Percentiles rank a stretch among this genome's conserved stretches.
These are phyloP conservation scores for Gnathonemus longibarbis DNA, from an alignment of 2,113 vertebrate species.

Conservation along the genomic window DNA sequence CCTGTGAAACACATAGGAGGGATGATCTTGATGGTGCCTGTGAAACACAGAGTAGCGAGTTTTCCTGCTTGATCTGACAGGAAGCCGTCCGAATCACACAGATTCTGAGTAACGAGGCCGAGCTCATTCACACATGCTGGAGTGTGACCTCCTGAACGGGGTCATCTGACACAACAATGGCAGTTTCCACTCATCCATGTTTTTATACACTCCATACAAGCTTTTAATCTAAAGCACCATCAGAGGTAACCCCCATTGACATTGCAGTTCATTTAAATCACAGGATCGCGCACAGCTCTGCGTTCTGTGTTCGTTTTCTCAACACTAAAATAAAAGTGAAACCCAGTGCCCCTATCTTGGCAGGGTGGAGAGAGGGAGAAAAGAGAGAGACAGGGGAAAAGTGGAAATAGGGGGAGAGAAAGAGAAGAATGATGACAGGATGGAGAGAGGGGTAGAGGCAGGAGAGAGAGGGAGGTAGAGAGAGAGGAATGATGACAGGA, in stretches of 20 bases:
- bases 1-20: not conserved
- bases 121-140: not conserved
- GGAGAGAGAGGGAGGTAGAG: not conserved
- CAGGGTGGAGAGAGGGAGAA: not conserved
- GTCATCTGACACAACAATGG: not conserved
- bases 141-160: not conserved
- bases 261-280: conserved; percentile 5
- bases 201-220: not conserved
- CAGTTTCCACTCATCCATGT: not conserved
- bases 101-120: not conserved
- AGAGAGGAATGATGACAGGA: not conserved
- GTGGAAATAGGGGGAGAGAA: not conserved
- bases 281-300: not conserved
- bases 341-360: not conserved
- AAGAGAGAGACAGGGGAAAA: not conserved
- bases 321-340: not conserved
- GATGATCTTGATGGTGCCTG: not conserved
- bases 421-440: not conserved
- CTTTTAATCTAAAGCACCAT: conserved; percentile 7
- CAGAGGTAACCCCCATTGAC: conserved; percentile 5
- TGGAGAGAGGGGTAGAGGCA: not conserved
- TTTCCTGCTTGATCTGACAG: not conserved
- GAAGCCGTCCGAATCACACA: not conserved
- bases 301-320: not conserved
- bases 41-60: not conserved